Percentiles rank a stretch among this genome's conserved stretches.
Conservation (phyloP, 2,113 vertebrate species). For the Passer montanus region DNA sequence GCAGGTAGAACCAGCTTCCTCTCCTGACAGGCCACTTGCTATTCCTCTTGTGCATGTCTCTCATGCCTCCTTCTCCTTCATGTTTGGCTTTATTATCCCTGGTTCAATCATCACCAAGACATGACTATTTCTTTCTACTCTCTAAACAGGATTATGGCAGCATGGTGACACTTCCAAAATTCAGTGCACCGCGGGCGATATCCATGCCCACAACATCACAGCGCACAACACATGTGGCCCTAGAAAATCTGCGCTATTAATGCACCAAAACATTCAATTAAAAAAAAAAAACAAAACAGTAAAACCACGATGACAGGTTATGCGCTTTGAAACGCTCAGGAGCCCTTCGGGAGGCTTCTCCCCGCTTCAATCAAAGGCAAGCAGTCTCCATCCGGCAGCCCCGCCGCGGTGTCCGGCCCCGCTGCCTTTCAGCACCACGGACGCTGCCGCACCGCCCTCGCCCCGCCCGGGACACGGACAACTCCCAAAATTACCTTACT, state of each 20-base stretch:
- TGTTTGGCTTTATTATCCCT: background rate
- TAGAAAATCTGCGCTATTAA: background rate
- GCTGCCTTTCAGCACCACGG: conserved; percentile 28
- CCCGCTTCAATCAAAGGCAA: background rate
- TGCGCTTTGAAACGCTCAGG: background rate
- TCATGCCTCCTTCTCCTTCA: background rate
- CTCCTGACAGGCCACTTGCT: background rate
- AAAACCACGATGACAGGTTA: background rate
- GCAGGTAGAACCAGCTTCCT: background rate
- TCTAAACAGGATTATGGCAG: background rate
- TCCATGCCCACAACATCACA: too few relatives aligned
- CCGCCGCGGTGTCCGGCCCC: accelerated
- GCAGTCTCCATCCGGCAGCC: accelerated
- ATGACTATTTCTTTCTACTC: background rate
- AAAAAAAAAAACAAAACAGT: background rate
- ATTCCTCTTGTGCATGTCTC: background rate
- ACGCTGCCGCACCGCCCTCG: background rate
- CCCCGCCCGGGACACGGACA: background rate
- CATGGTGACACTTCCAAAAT: background rate
- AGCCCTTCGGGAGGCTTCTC: background rate
- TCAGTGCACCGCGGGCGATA: accelerated
- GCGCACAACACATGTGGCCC: background rate
- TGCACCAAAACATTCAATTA: background rate
- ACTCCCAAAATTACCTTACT: background rate
- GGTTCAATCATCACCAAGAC: background rate